Evolutionary conservation across 2,797 vertebrate genomes (phyloP).

Genomic region (Cuniculus paca): DNA sequence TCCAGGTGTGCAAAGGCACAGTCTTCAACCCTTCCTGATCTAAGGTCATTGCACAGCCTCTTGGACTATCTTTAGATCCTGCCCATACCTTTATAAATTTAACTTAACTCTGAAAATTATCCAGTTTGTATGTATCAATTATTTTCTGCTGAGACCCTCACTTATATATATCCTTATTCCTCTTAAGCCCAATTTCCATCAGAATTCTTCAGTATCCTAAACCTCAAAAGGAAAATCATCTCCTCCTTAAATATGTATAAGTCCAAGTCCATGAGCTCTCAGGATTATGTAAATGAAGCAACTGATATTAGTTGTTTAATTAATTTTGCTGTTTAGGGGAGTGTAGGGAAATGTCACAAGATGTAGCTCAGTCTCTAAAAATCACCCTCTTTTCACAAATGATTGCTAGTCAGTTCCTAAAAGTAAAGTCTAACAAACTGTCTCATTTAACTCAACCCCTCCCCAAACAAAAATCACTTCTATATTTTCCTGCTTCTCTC

Average conservation of each 20-base stretch:
- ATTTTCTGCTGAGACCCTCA: not conserved
- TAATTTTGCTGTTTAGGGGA: not conserved
- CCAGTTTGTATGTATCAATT: conserved; percentile 15
- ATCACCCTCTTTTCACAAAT: conserved; percentile 2
- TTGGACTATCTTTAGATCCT: not conserved
- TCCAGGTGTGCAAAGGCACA: not conserved
- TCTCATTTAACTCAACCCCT: conserved; percentile 6
- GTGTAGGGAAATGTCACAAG: not conserved
- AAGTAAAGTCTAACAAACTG: conserved; percentile 45
- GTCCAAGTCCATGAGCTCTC: not conserved
- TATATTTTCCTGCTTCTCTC: conserved; percentile 38
- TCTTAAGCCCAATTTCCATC: conserved; percentile 31
- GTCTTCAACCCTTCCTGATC: not conserved
- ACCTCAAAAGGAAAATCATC: conserved; percentile 20
- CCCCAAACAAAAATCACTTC: not conserved
- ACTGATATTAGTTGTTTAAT: conserved; percentile 12
- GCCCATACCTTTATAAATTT: conserved; percentile 9
- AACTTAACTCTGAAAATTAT: conserved; percentile 60
- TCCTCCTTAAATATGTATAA: conserved; percentile 29
- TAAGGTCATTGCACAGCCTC: not conserved
- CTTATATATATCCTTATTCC: not conserved
- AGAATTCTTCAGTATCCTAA: conserved; percentile 27
- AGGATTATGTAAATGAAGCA: not conserved
- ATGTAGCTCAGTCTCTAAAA: not conserved
- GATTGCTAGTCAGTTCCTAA: conserved; percentile 18